A percentile compares a stretch with the other conserved stretches of the same genome.
Evolutionary conservation across 35 echinoderm and acorn worm genomes (phyloP).

Genomic region (Stichopus chloronotus): DNA sequence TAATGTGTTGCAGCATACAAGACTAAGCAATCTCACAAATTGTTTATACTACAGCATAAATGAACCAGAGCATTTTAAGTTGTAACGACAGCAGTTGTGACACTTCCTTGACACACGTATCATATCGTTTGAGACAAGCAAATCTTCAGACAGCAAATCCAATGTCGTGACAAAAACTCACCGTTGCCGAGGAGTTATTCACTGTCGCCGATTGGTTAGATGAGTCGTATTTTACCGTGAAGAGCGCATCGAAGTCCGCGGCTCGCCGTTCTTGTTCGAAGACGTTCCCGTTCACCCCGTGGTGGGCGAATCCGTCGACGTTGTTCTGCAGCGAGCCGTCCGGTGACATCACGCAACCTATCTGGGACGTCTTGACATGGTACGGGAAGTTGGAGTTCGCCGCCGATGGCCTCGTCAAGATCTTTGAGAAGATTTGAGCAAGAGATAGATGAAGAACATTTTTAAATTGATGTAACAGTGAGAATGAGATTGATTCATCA

Average conservation of each 20-base stretch:
- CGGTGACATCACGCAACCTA: slow-evolving; percentile 67
- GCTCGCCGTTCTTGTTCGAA: slow-evolving; percentile 23
- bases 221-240: slow-evolving; percentile 58
- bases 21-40: no score
- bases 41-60: no score
- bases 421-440: slow-evolving; percentile 16
- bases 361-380: slow-evolving; percentile 87
- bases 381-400: slow-evolving; percentile 93
- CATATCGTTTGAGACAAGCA: no score
- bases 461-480: no score
- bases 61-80: no score
- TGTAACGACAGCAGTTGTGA: no score
- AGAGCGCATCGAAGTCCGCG: slow-evolving; percentile 84
- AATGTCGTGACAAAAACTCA: background rate
- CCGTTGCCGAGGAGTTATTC: background rate
- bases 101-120: no score
- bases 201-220: background rate
- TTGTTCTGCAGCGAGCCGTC: slow-evolving; percentile 66
- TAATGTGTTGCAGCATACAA: no score
- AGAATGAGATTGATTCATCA: no score
- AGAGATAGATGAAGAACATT: no score
- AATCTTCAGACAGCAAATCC: no score
- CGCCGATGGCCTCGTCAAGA: slow-evolving; percentile 84
- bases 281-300: slow-evolving; percentile 60
- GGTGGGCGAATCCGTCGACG: slow-evolving; percentile 77